A percentile compares a stretch with the other conserved stretches of the same genome.
These are phyloP conservation scores for Lycodopsis pacificus DNA, from an alignment of 2,797 vertebrate species.

Conservation along the genomic window DNA sequence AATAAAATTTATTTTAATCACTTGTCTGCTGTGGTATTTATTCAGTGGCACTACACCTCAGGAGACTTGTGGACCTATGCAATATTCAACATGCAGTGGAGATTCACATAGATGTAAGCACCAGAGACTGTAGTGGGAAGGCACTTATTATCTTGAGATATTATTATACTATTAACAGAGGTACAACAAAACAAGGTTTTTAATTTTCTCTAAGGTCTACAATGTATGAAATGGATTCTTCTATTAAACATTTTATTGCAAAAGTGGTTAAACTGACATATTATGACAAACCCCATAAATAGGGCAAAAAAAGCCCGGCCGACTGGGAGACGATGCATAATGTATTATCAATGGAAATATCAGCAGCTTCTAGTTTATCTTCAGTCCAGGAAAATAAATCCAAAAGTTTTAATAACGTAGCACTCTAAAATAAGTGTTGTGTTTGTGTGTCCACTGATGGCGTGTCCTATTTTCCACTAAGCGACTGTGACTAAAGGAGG, in stretches of 20 bases:
- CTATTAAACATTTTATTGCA: not conserved
- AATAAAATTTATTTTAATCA: slow-evolving; percentile 80
- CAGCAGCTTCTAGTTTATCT: not conserved
- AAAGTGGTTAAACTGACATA: not conserved
- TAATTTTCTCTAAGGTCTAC: not conserved
- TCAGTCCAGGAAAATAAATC: not conserved
- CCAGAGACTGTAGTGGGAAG: not conserved
- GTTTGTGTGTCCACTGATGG: not conserved
- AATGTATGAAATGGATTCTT: not conserved
- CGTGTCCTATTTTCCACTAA: not conserved
- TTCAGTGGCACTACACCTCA: not conserved
- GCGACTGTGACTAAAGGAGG: slow-evolving; percentile 1
- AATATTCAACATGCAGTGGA: not conserved
- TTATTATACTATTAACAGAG: not conserved
- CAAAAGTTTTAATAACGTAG: not conserved
- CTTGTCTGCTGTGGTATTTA: not conserved
- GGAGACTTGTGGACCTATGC: not conserved
- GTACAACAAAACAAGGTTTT: not conserved
- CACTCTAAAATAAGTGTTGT: not conserved
- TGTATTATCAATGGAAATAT: not conserved
- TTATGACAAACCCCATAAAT: not conserved
- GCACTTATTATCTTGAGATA: not conserved
- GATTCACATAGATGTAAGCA: not conserved
- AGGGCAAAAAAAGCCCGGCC: not conserved
- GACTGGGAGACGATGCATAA: too few relatives aligned